Evolutionary conservation across 2,113 vertebrate genomes (phyloP).

Genomic region (Oenanthe oenanthe): DNA sequence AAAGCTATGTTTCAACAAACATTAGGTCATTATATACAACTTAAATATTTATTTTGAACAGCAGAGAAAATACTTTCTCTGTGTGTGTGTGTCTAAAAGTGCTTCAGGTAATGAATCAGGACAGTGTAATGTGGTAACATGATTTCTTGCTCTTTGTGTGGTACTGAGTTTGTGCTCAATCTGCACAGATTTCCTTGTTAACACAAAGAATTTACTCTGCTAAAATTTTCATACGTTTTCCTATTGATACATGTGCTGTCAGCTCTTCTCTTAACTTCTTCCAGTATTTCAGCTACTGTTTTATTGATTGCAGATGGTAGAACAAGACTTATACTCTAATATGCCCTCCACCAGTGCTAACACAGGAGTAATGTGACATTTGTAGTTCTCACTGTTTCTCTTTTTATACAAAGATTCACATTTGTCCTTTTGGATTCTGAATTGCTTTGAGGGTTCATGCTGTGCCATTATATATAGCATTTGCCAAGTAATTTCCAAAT

Average conservation of each 20-base stretch:
- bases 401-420: neutral
- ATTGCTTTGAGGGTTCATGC: neutral
- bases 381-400: neutral
- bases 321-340: neutral
- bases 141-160: neutral
- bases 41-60: neutral
- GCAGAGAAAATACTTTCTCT: neutral
- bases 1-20: neutral
- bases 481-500: neutral
- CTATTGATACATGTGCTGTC: neutral
- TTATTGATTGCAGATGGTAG: neutral
- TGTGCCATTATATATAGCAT: neutral
- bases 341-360: neutral
- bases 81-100: neutral
- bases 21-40: neutral
- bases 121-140: neutral
- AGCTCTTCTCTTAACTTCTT: neutral
- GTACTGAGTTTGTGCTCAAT: neutral
- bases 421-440: neutral
- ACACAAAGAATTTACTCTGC: neutral
- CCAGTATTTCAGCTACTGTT: neutral
- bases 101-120: neutral
- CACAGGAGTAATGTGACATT: neutral
- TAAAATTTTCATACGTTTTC: neutral
- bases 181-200: neutral